These are phyloP conservation scores for Tribolium freemani DNA, from an alignment of 2,888 invertebrate species.

Conservation along the genomic window DNA sequence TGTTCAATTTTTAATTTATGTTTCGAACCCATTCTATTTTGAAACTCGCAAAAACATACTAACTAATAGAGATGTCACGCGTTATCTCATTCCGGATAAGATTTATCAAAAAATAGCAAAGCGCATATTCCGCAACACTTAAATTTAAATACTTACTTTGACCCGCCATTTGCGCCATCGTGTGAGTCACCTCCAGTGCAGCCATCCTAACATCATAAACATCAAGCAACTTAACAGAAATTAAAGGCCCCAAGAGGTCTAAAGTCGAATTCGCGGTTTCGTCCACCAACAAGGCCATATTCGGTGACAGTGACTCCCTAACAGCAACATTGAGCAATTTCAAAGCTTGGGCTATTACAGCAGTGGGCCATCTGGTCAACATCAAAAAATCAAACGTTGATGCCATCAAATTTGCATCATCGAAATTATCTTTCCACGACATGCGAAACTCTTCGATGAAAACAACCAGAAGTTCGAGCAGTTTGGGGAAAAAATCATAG, in stretches of 20 bases:
- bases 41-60: background rate
- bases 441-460: slow-evolving; percentile 79
- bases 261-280: slow-evolving; percentile 74
- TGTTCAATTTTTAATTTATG: background rate
- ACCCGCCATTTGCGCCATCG: slow-evolving; percentile 78
- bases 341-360: slow-evolving; percentile 81
- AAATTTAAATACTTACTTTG: slow-evolving; percentile 73
- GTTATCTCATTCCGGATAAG: background rate
- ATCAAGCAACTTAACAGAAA: slow-evolving; percentile 80
- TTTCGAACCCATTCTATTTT: background rate
- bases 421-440: slow-evolving; percentile 83
- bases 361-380: slow-evolving; percentile 69
- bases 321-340: slow-evolving; percentile 79
- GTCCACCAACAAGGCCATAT: slow-evolving; percentile 80
- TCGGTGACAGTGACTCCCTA: slow-evolving; percentile 82
- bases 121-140: background rate
- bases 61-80: background rate
- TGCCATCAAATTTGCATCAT: slow-evolving; percentile 77
- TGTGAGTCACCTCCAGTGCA: slow-evolving; percentile 79
- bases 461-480: slow-evolving; percentile 74
- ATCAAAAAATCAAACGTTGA: slow-evolving; percentile 71
- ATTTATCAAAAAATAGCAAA: background rate
- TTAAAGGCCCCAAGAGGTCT: slow-evolving; percentile 77
- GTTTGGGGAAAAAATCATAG: slow-evolving; percentile 32
- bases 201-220: slow-evolving; percentile 86